Evolutionary conservation across 2,113 vertebrate genomes (phyloP), one percentile per base, ranked within the genome.

Genomic region (Dolichotis patagonum): DNA sequence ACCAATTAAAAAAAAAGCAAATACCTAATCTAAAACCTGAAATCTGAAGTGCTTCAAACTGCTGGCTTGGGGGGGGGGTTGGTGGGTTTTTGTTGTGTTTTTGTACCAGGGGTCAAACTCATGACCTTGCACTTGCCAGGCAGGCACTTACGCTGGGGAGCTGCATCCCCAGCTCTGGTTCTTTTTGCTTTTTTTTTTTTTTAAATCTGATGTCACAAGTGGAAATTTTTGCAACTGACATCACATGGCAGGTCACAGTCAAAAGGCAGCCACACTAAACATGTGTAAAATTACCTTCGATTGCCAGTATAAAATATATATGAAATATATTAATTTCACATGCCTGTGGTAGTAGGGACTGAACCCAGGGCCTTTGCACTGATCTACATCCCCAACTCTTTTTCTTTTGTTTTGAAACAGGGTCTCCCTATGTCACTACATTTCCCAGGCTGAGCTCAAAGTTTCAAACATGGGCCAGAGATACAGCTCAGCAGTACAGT

Each of bases 1-100:
- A 84, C 58, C 84, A 91, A 88, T 52, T n/a, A n/a, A n/a, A n/a
- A 75, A 85, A 13, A 67, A 75, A 95, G 30, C 38, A n/a, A 95
- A 6, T 13, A 43, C 5, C 30, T 19, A 80, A 67, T 78, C 1
- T 41, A 60, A 88, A 78, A 58, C 60, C 22, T 11, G 22, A 58
- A 88, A 81, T 46, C 71, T 41, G 43, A 75, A 75, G 52, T 30
- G 32, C 24, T 85, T 75, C 41, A 22, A 32, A 85, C 62, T 38
- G 67, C 14, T 69, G 19, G 28, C 1, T 52, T 7, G 49, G 49
- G 49, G 49, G 49, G 49, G 49, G 49, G 49, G 49, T 52, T 52
- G 5, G 46, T 49, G 46, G 46, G 46, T 52, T 52, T 52, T 52
- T 52, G 49, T 52, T 52, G 8, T 9, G 8, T 52, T 52, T 52